Conservation (phyloP, 2,113 vertebrate genomes). For the Scomber scombrus region DNA sequence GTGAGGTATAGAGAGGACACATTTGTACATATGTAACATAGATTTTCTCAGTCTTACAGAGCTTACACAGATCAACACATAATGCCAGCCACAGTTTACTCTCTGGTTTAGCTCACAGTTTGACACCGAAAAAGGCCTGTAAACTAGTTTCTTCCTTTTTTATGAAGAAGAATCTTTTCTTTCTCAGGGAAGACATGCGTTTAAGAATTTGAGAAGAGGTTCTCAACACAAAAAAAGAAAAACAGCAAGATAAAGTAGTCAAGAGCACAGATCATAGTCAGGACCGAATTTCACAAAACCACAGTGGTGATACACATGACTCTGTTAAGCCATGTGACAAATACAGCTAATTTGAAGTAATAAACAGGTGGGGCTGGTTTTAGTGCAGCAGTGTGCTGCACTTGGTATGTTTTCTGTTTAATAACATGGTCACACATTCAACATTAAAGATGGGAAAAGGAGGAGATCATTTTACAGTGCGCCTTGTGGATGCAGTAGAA, state of each 20-base stretch:
- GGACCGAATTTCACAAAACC: not conserved
- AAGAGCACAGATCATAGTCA: not conserved
- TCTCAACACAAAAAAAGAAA: not conserved
- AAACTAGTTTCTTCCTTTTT: constrained; percentile 14
- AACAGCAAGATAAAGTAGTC: not conserved
- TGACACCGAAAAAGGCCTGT: constrained; percentile 32
- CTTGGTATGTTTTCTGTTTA: constrained; percentile 9
- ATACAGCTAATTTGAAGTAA: not conserved
- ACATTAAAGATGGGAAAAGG: not conserved
- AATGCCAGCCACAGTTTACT: constrained; percentile 32
- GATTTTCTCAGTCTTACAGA: constrained; percentile 56
- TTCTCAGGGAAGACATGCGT: constrained; percentile 26
- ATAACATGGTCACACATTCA: constrained; percentile 23
- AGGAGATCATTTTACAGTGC: constrained; percentile 54
- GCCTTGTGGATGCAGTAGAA: constrained; percentile 39
- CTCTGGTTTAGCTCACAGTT: constrained; percentile 52
- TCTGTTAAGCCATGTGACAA: not conserved
- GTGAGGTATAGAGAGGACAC: constrained; percentile 73
- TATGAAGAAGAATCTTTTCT: constrained; percentile 3
- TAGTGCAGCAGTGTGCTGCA: constrained; percentile 10
- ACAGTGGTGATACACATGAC: not conserved
- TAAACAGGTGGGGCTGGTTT: constrained; percentile 33
- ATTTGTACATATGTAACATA: constrained; percentile 74
- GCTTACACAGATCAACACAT: constrained; percentile 58
- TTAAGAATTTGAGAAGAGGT: not conserved